Conservation (phyloP, 2,113 vertebrate genomes). For the Alligator mississippiensis region DNA sequence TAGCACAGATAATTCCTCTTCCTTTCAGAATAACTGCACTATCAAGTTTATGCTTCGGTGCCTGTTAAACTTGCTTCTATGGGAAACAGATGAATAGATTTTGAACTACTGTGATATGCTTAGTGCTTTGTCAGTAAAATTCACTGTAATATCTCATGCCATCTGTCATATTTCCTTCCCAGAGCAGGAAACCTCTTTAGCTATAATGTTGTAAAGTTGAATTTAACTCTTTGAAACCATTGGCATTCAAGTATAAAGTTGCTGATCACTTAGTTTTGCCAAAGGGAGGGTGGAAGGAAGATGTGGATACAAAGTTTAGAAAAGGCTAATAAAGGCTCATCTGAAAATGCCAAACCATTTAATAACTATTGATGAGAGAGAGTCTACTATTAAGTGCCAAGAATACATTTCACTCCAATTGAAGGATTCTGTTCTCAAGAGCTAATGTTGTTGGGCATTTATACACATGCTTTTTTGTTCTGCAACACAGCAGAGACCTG, state of each 20-base stretch:
- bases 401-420: background rate
- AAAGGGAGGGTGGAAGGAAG: background rate
- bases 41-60: constrained; percentile 20
- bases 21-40: background rate
- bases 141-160: constrained; percentile 66
- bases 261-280: background rate
- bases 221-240: constrained; percentile 40
- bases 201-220: constrained; percentile 20
- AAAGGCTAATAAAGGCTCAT: background rate
- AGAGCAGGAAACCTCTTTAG: constrained; percentile 33
- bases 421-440: background rate
- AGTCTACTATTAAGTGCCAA: background rate
- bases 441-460: background rate
- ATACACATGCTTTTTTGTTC: no score
- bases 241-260: background rate
- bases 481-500: no score
- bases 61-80: constrained; percentile 42
- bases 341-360: background rate
- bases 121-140: constrained; percentile 71
- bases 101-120: constrained; percentile 49
- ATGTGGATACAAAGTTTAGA: background rate
- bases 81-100: constrained; percentile 59
- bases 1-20: background rate
- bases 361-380: background rate
- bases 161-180: constrained; percentile 65